phyloP scores from a whole-genome alignment of 2,888 invertebrate genomes.

The Rhagium mordax region DNA sequence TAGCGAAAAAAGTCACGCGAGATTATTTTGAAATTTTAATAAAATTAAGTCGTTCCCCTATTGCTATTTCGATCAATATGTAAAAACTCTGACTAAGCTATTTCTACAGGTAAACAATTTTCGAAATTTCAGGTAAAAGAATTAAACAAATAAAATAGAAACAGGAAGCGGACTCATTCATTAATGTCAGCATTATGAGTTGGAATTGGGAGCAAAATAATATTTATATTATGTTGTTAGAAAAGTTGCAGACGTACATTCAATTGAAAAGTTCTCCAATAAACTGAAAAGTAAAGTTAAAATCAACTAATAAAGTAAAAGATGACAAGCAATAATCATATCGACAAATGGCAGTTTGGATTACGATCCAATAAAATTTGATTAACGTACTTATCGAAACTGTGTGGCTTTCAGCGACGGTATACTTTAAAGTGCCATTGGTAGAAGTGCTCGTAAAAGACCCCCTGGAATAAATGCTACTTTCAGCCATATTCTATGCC shows the following conservation, averaged over 20 bases:
- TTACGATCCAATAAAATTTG: constrained; percentile 58
- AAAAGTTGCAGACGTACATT: constrained; percentile 16
- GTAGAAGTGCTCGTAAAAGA: constrained; percentile 24
- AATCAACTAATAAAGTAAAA: constrained; percentile 57
- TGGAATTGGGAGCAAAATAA: constrained; percentile 1
- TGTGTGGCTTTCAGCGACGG: constrained; percentile 27
- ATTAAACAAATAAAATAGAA: no score
- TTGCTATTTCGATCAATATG: no score
- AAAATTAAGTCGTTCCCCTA: no score
- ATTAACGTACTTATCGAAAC: constrained; percentile 52
- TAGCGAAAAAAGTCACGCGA: no score
- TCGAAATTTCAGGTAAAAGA: no score
- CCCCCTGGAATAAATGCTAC: constrained; percentile 6
- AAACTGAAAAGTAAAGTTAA: constrained; percentile 49
- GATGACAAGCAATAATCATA: constrained; percentile 60
- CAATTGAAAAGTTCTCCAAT: constrained; percentile 46
- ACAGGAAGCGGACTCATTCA: no score
- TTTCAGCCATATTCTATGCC: constrained; percentile 5
- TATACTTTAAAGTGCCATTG: constrained; percentile 38
- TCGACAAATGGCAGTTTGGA: constrained; percentile 52
- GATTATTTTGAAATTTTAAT: no score
- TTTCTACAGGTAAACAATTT: no score
- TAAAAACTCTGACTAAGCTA: no score
- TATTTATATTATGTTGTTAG: neutral
- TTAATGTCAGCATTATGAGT: neutral